These are phyloP conservation scores for Amazona vittata DNA, from an alignment of 2,113 vertebrate genomes.

Conservation along the genomic window DNA sequence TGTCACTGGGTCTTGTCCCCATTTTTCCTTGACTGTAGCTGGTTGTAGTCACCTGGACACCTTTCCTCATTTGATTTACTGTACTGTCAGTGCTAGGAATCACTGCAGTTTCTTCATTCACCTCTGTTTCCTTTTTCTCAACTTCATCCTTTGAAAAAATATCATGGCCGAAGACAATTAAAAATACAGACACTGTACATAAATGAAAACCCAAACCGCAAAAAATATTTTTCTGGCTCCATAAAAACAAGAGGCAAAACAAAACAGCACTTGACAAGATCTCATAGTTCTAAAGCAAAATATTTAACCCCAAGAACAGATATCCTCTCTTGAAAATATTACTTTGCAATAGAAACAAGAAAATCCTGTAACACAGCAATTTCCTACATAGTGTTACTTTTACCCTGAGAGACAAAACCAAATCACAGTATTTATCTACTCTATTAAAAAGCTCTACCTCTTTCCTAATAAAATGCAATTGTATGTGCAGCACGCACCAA, in stretches of 20 bases:
- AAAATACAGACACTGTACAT: neutral
- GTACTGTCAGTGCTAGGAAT: conserved; percentile 65
- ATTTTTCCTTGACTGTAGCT: conserved; percentile 61
- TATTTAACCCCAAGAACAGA: neutral
- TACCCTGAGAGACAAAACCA: neutral
- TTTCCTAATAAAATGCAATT: neutral
- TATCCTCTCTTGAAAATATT: neutral
- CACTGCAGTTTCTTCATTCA: conserved; percentile 59
- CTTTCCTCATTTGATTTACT: conserved; percentile 74
- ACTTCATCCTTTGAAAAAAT: conserved; percentile 76
- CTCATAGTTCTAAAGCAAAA: neutral
- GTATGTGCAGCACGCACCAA: neutral
- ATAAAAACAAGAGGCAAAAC: neutral
- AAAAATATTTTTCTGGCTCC: neutral
- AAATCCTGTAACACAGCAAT: neutral
- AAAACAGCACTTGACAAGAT: neutral
- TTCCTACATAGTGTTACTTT: neutral
- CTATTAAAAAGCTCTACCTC: neutral
- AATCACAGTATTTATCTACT: neutral
- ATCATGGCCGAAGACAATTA: conserved; percentile 35
- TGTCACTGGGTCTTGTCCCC: conserved; percentile 51
- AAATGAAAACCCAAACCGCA: neutral
- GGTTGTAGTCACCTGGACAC: conserved; percentile 70
- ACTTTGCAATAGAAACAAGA: neutral
- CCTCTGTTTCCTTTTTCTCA: conserved; percentile 57